These are phyloP conservation scores for Pithecia hirsuta DNA, from an alignment of 2,797 vertebrate genomes.

Conservation along the genomic window DNA sequence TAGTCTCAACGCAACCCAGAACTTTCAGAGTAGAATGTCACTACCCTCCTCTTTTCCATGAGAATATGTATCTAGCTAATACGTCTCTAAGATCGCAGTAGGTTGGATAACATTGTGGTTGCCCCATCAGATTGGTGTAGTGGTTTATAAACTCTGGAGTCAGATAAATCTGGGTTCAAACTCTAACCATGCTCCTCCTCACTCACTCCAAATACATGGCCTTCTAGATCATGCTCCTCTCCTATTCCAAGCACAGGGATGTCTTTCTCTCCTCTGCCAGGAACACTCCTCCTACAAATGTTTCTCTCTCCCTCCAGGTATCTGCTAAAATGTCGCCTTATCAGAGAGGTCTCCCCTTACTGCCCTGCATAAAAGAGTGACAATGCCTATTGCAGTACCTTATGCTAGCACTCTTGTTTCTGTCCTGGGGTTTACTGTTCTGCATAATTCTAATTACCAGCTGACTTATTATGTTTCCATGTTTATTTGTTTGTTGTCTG, in stretches of 20 bases:
- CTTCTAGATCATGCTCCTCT: neutral
- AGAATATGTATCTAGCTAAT: neutral
- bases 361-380: neutral
- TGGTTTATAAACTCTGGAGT: neutral
- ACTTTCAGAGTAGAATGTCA: neutral
- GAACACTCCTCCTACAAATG: neutral
- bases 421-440: neutral
- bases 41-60: neutral
- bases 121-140: neutral
- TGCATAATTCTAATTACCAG: neutral
- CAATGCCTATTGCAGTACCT: neutral
- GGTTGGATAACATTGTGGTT: neutral
- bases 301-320: neutral
- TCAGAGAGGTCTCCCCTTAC: neutral
- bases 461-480: neutral
- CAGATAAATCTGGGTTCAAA: neutral
- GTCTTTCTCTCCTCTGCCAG: neutral
- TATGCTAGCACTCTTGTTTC: neutral
- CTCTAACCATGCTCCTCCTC: neutral
- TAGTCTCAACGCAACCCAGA: neutral
- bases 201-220: neutral
- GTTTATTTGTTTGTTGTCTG: neutral
- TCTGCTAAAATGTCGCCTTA: neutral
- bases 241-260: neutral
- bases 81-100: neutral